Evolutionary conservation across 2,113 vertebrate species (phyloP), one percentile per base, ranked within the genome.

Genomic region (Apodemus sylvaticus): DNA sequence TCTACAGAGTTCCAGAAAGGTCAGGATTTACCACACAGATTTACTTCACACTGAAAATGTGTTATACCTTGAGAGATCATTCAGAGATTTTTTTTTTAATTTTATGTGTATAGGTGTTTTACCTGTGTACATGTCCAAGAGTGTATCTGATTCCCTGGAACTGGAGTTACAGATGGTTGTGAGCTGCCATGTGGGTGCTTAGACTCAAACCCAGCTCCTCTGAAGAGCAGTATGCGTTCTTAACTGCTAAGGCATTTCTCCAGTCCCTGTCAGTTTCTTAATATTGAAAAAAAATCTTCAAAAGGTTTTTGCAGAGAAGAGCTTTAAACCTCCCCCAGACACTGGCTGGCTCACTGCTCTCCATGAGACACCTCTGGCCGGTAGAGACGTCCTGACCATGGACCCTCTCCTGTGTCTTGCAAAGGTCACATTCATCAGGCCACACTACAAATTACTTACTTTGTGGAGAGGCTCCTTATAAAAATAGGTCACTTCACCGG

Each of bases 401-500:
- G 81, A 58, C 17, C 22, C 10, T 79, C 68, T 2, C 51, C 66
- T 64, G 1, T 53, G 42, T 42, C 73, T 24, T 36, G 14, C 48
- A 53, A 93, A 81, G 92, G 64, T 42, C 64, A 89, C 26, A 48
- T 31, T 83, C 68, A 95, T 68, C 64, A 71, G 7, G 39, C n/a
- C 64, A 10, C 55, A 89, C 11, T 81, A 91, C n/a, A 58, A 71
- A 77, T 0, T 0, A 97, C 98, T 97, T 97, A 99, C 99, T 99
- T 99, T 99, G 94, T 99, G 99, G 71, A 99, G 99, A 95, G 99
- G 99, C 42, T 99, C 99, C 92, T 98, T 99, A 96, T 99, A 98
- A 98, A 99, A 99, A 98, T 99, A 99, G 0, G 99, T 99, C 93
- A 99, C 98, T 98, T 99, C 99, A 96, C 99, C 99, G 68, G 93